Conservation (phyloP, 2,113 vertebrate species). For the Pomatorhinus ruficollis region DNA sequence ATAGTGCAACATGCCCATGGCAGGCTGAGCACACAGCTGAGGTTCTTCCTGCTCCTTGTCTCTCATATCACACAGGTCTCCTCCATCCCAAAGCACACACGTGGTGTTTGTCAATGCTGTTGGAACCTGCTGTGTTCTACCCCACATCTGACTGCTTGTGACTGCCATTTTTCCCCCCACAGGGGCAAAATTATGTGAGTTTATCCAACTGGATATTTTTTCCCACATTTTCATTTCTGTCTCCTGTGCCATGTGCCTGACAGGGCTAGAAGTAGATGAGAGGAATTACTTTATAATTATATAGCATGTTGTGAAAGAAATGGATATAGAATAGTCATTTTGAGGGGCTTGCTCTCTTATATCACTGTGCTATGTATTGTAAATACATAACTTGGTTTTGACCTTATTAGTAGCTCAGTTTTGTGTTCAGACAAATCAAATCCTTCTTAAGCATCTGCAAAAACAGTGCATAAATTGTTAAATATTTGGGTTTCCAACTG, state of each 20-base stretch:
- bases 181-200: background rate
- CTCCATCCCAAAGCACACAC: background rate
- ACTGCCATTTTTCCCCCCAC: background rate
- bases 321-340: background rate
- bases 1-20: background rate
- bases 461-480: background rate
- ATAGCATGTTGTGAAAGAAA: background rate
- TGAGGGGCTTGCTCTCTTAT: background rate
- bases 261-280: background rate
- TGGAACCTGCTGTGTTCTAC: background rate
- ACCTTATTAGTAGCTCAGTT: background rate
- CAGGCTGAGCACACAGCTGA: background rate
- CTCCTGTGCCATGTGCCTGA: background rate
- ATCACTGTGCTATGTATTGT: background rate
- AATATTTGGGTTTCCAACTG: conserved; percentile 13
- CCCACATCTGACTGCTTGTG: background rate
- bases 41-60: background rate
- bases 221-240: background rate
- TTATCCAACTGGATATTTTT: background rate
- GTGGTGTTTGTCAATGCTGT: fast-evolving
- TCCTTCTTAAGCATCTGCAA: background rate
- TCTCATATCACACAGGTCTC: fast-evolving
- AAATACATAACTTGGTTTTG: background rate
- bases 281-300: background rate
- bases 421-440: background rate